These are phyloP conservation scores for Propithecus perrieri DNA, from an alignment of 2,797 vertebrate species.

Conservation along the genomic window DNA sequence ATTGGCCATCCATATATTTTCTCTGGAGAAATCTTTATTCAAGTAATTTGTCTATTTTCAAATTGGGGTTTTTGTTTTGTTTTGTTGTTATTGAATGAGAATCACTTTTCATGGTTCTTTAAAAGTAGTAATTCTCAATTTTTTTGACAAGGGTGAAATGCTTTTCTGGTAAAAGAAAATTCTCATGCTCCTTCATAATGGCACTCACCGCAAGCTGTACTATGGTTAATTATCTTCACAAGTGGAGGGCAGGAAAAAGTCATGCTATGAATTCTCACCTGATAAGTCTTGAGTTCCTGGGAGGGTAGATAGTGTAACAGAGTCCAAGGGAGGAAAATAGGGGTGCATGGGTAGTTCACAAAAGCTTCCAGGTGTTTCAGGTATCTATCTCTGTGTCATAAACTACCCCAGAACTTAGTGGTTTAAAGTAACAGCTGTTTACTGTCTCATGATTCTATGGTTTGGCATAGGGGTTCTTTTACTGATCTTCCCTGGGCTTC, in stretches of 20 bases:
- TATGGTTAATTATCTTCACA: not conserved
- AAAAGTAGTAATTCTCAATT: not conserved
- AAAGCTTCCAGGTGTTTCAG: not conserved
- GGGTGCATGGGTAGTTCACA: not conserved
- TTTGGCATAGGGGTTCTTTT: not conserved
- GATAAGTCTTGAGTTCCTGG: not conserved
- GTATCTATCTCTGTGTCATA: not conserved
- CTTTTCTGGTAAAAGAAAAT: not conserved
- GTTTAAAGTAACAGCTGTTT: not conserved
- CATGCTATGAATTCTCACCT: not conserved
- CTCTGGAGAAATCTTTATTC: not conserved
- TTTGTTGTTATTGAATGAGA: not conserved
- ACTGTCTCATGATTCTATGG: not conserved
- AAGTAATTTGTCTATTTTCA: not conserved
- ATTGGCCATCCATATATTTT: not conserved
- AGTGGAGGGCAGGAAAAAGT: not conserved
- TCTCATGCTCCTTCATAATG: not conserved
- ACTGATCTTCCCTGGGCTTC: not conserved
- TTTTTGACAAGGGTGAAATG: not conserved
- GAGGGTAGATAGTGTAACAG: not conserved
- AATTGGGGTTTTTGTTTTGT: not conserved
- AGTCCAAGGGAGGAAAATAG: not conserved
- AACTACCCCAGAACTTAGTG: not conserved
- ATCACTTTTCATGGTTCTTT: not conserved
- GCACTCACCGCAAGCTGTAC: not conserved